Base-by-base conservation (phyloP, 92 coral and sea anemone genomes). In the Phymanthus crucifer region DNA sequence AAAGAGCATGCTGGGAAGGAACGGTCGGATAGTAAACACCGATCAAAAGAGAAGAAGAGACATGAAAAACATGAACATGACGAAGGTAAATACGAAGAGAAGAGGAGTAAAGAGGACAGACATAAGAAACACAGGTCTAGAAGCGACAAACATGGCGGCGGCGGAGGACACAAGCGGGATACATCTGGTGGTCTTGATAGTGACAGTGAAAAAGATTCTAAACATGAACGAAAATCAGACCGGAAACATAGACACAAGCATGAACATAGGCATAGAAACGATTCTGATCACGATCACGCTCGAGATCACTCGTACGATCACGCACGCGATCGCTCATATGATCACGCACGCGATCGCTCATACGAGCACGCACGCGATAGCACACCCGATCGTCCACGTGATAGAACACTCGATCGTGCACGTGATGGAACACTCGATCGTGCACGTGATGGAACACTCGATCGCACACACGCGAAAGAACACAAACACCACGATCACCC, bases 1-100 rank as follows among this genome's bases (percentile, higher is more conserved):
- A 40, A 61, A 18, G 74, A 72, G 48, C 71, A 43, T 34, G 29
- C 66, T 9, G 84, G 74, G 74, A 66, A 69, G 36, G 89, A 85
- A 27, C 79, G 75, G 72, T 48, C 86, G 11, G 74, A 75, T 29
- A 86, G 84, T 68, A 82, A 82, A 70, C 58, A 40, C 57, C 74
- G 77, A 31, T 84, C 85, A 43, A 86, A 89, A 10, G 89, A 88
- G 14, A 84, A 66, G 65, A 75, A 66, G 34, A 77, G 48, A 78
- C 32, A 21, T 65, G 91, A 83, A 9, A 64, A 71, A 0, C 43
- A 32, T 17, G 47, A 64, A 32, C 26, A 37, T 26, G 72, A 61
- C 11, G 72, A 64, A 54, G 31, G 34, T 16, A 76, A 43, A 27
- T 48, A 74, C 78, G 66, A 50, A n/a, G 78, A 74, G 5, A 74